A percentile compares a stretch with the other conserved stretches of the same genome.
These are phyloP conservation scores for Cynoglossus semilaevis DNA, from an alignment of 2,113 vertebrate species.

Conservation along the genomic window DNA sequence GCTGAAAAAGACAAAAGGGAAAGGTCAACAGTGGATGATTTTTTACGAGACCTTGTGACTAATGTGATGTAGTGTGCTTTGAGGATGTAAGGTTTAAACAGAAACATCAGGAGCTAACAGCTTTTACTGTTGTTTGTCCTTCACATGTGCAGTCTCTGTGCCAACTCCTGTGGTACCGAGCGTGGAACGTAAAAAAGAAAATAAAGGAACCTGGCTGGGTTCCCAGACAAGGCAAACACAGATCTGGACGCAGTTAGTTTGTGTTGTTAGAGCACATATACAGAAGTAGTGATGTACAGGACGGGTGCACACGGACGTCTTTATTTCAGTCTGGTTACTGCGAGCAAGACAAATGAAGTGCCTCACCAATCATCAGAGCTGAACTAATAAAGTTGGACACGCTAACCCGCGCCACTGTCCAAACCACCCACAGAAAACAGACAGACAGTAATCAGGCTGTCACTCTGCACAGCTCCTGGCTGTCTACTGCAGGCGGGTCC, in stretches of 20 bases:
- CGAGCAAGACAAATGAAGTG: conserved; percentile 9
- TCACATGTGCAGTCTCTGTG: conserved; percentile 33
- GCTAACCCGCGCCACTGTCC: conserved; percentile 3
- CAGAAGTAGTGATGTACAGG: conserved; percentile 6
- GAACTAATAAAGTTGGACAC: conserved; percentile 15
- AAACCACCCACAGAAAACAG: conserved; percentile 31
- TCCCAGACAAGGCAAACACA: conserved; percentile 48
- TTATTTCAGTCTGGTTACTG: neutral
- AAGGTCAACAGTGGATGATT: neutral
- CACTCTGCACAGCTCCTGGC: conserved; percentile 4
- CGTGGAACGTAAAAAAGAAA: conserved; percentile 60
- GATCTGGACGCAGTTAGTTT: conserved; percentile 41
- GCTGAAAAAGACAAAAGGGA: neutral
- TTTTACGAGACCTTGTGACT: conserved; percentile 37
- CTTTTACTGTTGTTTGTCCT: conserved; percentile 17
- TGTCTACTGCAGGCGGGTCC: neutral
- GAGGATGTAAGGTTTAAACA: neutral
- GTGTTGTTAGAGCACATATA: conserved; percentile 18
- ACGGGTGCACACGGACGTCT: neutral
- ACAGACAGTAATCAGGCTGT: conserved; percentile 17
- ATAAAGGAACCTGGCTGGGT: conserved; percentile 44
- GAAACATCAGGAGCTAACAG: neutral
- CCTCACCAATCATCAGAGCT: conserved; percentile 14
- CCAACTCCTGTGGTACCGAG: conserved; percentile 47
- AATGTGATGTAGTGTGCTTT: conserved; percentile 19